Evolutionary conservation across 1,140 invertebrate species (phyloP), one percentile per base, ranked within the genome.

Genomic region (Drosophila azteca): DNA sequence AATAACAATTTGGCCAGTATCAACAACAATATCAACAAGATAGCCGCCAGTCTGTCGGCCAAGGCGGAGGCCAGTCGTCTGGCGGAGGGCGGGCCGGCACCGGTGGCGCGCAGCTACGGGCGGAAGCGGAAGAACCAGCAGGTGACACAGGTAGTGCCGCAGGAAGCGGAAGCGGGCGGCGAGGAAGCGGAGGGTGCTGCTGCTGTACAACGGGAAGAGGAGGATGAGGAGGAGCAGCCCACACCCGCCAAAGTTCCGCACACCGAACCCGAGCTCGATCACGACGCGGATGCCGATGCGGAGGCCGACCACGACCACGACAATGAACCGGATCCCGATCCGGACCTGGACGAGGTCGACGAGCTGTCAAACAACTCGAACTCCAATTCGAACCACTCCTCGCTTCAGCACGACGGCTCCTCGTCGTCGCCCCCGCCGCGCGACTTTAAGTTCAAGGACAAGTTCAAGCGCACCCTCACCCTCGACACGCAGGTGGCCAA

Each of bases 401-500:
- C 85, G 20, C 55, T 80, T 55, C 79, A 78, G 54, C 83, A 90
- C 48, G 87, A 90, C 58, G 76, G 82, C 2, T 90, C 85, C 35
- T 80, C 85, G 9, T 83, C 79, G n/a, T 85, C 88, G 22, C 90
- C 90, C n/a, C 90, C 87, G 51, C 65, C 64, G 52, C 76, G 82
- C 24, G 90, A 91, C 46, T 91, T 77, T 55, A 91, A 91, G 52
- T 88, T 91, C 49, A 91, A 91, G 73, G 90, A 91, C 44, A 91
- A 91, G 48, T 91, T 91, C 9, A 91, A 91, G 58, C 82, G 90
- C 35, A 90, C 90, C 1, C 58, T 91, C 0, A 91, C 83, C 13
- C 52, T 91, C 50, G 90, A 91, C 22, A 63, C 69, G 1, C 88
- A 90, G 57, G 69, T 73, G 35, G 52, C 63, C 2, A 9, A 31